These are phyloP conservation scores for Metellina segmentata DNA, from an alignment of 2,888 invertebrate genomes.

Conservation along the genomic window DNA sequence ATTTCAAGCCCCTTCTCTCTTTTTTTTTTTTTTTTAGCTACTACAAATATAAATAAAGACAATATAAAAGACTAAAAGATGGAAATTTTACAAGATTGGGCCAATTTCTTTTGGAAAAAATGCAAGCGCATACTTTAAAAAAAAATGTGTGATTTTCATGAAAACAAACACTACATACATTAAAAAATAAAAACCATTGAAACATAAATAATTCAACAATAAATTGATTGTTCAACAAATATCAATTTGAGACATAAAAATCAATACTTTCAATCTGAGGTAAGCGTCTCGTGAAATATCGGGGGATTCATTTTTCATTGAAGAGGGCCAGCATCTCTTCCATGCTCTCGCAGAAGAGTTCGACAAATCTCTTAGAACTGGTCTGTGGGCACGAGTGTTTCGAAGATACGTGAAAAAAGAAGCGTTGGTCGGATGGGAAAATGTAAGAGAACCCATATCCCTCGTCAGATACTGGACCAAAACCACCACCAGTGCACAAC, in stretches of 20 bases:
- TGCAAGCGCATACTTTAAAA: background rate
- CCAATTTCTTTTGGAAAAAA: too few relatives aligned
- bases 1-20: too few relatives aligned
- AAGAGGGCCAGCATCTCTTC: slow-evolving; percentile 72
- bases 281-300: background rate
- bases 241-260: background rate
- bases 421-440: slow-evolving; percentile 82
- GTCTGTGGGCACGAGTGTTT: slow-evolving; percentile 81
- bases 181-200: background rate
- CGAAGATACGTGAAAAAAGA: slow-evolving; percentile 83
- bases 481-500: slow-evolving; percentile 83
- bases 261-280: slow-evolving; percentile 41
- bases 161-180: background rate
- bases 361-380: slow-evolving; percentile 81
- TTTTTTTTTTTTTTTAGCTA: background rate
- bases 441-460: slow-evolving; percentile 83
- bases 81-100: background rate
- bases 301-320: slow-evolving; percentile 14
- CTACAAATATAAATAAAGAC: background rate
- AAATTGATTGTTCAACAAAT: background rate
- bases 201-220: background rate
- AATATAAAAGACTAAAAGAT: background rate
- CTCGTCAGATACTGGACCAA: slow-evolving; percentile 83
- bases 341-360: slow-evolving; percentile 79
- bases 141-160: background rate